Base-by-base conservation (phyloP, 2,888 invertebrate genomes). In the Lasioglossum lativentre region DNA sequence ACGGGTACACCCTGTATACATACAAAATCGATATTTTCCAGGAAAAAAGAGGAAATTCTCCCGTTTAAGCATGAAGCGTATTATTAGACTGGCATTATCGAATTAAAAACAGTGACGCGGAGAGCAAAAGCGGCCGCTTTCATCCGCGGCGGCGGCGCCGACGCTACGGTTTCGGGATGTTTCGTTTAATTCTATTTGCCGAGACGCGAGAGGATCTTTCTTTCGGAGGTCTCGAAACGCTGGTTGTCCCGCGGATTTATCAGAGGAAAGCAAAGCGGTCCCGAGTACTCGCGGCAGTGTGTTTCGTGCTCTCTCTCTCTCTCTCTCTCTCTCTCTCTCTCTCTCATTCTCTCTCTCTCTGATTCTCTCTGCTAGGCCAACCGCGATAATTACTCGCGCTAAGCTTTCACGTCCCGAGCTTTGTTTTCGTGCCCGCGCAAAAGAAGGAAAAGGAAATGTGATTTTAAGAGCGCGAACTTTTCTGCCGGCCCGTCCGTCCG, bases 401-500 rank as follows among this genome's bases (percentile, higher is more conserved):
- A 80, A 86, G 83, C 75, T 83, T 79, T 75, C 75, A 59, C 78
- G 75, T 72, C 75, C 56, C 78, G 52, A 59, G 74, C 78, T 85
- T 89, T 89, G 80, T 85, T 89, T 83, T 63, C 73, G 34, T 42
- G 47, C 68, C 68, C 30, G 34, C 42, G 59, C 10, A 84, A 68
- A 80, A 82, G 82, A 71, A 68, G 30, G 73, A 30, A 74, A 76
- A 72, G 74, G 81, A 89, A 89, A 89, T 83, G 86, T 85, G 89
- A 90, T 90, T 90, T 88, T 78, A 89, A 89, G 71, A 89, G 89
- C 79, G 83, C 75, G 78, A 87, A 86, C 78, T 88, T 85, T 82
- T 59, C 82, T 66, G 71, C n/a, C 56, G 56, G n/a, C 52, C 68
- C 70, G 68, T 80, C 74, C 63, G 68, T 80, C 74, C 63, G 34